Conservation (phyloP, 2,113 vertebrate species). For the Phalacrocorax carbo region DNA sequence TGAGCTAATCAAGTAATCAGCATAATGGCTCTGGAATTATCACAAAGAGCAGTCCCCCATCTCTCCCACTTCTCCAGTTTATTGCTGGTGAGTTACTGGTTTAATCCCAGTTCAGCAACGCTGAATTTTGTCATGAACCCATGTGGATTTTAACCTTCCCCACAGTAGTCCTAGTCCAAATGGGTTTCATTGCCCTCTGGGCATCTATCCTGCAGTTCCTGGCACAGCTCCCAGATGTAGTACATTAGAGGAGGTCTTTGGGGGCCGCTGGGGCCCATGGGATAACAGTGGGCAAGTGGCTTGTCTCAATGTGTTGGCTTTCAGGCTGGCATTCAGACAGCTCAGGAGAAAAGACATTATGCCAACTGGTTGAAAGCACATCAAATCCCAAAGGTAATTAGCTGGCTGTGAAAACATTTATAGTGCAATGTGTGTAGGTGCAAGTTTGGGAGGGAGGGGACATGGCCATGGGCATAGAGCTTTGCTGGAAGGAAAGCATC, state of each 20-base stretch:
- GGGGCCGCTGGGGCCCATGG: accelerated
- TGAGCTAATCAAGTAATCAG: constrained; percentile 4
- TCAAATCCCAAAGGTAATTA: not conserved
- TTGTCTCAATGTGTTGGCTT: not conserved
- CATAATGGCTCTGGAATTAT: not conserved
- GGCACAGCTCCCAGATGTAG: not conserved
- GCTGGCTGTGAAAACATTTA: not conserved
- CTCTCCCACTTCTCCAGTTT: not conserved
- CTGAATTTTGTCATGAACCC: not conserved
- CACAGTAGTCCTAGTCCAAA: not conserved
- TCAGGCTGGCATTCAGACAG: not conserved
- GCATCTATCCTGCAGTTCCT: not conserved
- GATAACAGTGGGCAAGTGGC: not conserved
- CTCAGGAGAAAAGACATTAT: not conserved
- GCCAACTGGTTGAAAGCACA: not conserved
- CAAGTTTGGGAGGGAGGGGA: not conserved
- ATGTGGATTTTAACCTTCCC: not conserved
- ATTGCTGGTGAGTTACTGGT: not conserved
- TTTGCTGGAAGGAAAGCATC: not conserved
- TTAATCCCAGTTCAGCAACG: not conserved
- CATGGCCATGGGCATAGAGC: accelerated
- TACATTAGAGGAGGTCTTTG: not conserved
- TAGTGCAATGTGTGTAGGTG: not conserved
- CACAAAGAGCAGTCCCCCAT: not conserved
- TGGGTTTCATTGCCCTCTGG: not conserved